Evolutionary conservation across 2,113 vertebrate species (phyloP).

Genomic region (Toxostoma redivivum): DNA sequence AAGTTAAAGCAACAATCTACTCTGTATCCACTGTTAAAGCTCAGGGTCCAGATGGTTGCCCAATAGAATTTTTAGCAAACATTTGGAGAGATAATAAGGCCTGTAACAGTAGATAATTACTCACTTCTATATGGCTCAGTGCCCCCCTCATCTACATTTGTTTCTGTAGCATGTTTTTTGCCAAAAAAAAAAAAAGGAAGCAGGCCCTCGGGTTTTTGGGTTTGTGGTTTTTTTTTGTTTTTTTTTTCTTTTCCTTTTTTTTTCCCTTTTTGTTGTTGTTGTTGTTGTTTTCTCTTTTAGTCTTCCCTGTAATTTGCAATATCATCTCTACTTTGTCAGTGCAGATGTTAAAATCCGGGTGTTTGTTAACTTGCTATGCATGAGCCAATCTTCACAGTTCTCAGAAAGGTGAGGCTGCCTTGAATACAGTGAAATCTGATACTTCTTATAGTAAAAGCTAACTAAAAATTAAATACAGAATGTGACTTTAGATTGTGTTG

Average conservation of each 20-base stretch:
- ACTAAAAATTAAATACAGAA: neutral
- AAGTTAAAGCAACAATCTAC: constrained; percentile 65
- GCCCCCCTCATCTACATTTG: constrained; percentile 72
- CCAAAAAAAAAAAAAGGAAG: constrained; percentile 25
- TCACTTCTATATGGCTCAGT: constrained; percentile 77
- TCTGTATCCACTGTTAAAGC: constrained; percentile 71
- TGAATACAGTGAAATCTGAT: neutral
- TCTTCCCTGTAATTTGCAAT: neutral
- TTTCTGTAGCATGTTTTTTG: constrained; percentile 66
- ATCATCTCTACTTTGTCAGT: neutral
- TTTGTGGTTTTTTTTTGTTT: neutral
- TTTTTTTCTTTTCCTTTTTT: neutral
- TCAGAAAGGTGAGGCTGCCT: neutral
- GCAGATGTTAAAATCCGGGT: neutral
- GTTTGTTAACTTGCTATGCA: neutral
- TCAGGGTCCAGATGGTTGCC: constrained; percentile 79
- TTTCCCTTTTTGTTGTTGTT: neutral
- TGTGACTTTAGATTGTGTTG: neutral
- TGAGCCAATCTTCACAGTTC: neutral
- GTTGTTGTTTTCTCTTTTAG: neutral
- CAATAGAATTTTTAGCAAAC: constrained; percentile 81
- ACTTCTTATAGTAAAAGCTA: neutral
- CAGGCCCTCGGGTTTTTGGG: neutral
- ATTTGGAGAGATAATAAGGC: constrained; percentile 84
- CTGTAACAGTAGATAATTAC: constrained; percentile 79